phyloP scores from a whole-genome alignment of 2,113 vertebrate genomes.

The Nothobranchius furzeri region DNA sequence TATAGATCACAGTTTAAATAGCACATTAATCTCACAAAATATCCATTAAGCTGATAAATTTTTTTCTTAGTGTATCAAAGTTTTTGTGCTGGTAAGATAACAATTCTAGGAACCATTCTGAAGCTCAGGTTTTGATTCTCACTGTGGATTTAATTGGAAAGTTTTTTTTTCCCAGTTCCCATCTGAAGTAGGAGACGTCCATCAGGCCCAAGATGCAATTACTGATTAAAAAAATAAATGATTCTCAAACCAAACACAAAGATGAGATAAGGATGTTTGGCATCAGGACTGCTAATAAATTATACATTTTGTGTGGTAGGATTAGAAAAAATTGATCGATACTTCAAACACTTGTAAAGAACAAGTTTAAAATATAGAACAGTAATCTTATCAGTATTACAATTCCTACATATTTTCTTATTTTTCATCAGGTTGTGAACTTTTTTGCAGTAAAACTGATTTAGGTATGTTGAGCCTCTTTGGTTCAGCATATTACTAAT shows the following conservation, averaged over 20 bases:
- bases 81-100: neutral
- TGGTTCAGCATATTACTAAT: no score
- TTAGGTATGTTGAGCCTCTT: no score
- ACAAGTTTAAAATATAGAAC: neutral
- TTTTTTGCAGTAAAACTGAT: no score
- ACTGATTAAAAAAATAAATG: neutral
- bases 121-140: neutral
- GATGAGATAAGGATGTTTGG: conserved; percentile 1
- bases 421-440: no score
- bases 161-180: neutral
- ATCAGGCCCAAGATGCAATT: neutral
- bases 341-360: neutral
- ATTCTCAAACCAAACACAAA: neutral
- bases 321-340: neutral
- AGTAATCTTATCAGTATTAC: neutral
- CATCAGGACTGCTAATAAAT: conserved; percentile 8
- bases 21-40: neutral
- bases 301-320: neutral
- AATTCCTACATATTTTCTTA: neutral
- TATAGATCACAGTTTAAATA: neutral
- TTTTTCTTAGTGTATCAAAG: neutral
- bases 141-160: neutral
- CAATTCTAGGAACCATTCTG: neutral
- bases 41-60: neutral
- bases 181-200: conserved; percentile 3